Conservation (phyloP, 2,113 vertebrate species). For the Podiceps cristatus region DNA sequence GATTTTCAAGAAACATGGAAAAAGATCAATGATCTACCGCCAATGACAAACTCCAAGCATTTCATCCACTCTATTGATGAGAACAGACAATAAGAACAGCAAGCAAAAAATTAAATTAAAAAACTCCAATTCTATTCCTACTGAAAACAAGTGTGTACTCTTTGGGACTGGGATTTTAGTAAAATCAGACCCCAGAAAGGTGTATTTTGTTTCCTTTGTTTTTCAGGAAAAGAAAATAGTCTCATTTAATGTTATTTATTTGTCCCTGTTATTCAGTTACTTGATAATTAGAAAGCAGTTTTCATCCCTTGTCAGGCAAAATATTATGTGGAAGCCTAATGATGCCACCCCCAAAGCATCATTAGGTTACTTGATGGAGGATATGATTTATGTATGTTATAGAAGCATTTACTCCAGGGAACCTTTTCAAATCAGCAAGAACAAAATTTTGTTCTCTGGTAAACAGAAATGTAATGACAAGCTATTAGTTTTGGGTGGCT, state of each 20-base stretch:
- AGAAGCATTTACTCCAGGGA: constrained; percentile 28
- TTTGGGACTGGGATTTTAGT: background rate
- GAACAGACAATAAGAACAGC: background rate
- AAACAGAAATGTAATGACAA: constrained; percentile 32
- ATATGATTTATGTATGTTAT: constrained; percentile 40
- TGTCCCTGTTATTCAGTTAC: background rate
- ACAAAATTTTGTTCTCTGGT: background rate
- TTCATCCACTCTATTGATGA: background rate
- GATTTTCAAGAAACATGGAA: background rate
- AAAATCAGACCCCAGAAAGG: background rate
- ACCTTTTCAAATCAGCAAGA: constrained; percentile 19
- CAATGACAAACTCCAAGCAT: background rate
- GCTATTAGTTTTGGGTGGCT: constrained; percentile 40
- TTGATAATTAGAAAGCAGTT: constrained; percentile 22
- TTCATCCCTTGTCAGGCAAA: constrained; percentile 19
- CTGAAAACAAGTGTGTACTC: background rate
- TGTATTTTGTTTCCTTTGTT: background rate
- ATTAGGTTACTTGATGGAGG: constrained; percentile 47
- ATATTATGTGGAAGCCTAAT: constrained; percentile 34
- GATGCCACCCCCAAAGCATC: constrained; percentile 23
- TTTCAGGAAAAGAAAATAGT: background rate
- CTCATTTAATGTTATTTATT: background rate
- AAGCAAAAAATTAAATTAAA: background rate
- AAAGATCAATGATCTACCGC: background rate
- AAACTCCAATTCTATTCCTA: background rate